Base-by-base conservation (phyloP, 2,797 vertebrate species). In the Odontamblyopus rebecca region DNA sequence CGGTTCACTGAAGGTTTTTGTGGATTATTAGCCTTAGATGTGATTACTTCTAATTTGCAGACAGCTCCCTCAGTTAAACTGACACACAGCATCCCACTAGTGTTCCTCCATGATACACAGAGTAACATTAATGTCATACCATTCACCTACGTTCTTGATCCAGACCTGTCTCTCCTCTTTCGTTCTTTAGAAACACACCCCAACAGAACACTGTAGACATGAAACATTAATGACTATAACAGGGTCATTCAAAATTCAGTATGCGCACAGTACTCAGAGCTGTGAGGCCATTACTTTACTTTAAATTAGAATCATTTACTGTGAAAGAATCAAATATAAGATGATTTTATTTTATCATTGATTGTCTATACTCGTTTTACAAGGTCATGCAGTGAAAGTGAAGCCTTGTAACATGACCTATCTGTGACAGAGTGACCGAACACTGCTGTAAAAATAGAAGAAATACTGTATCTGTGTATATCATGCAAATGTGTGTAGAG, bases 391-490 rank as follows among this genome's bases (percentile, higher is more conserved):
- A 69, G 64, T 82, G 80, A 88, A 90, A 90, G 66, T 77, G 59
- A 78, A 80, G 75, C 76, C 79, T 73, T 81, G 88, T 86, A 91
- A 91, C 74, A 54, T 63, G 81, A 90, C 81, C 87, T 86, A 74
- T 65, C 57, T 60, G 75, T 38, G 44, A 82, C 41, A 56, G 77
- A 75, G 73, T 75, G 72, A 61, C 69, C 69, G 71, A 67, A 71
- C 68, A 63, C 12, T 29, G 67, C 62, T 67, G 56, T 53, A 77
- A 67, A 18, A 62, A 62, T 62, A 59, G 23, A 23, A 23, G 56
- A 26, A 59, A 65, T 30, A 61, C 38, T n/a, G 13, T 54, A 60
- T 57, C n/a, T 26, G 57, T 60, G 5, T 60, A 15, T 54, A 54
- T 60, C 15, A 29, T 26, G 56, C 9, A 29, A 30, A 60, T 60